A percentile compares a stretch with the other conserved stretches of the same genome.
Conservation (phyloP, 37 sponge, comb jelly and placozoan species). For the Axinella damicornis region DNA sequence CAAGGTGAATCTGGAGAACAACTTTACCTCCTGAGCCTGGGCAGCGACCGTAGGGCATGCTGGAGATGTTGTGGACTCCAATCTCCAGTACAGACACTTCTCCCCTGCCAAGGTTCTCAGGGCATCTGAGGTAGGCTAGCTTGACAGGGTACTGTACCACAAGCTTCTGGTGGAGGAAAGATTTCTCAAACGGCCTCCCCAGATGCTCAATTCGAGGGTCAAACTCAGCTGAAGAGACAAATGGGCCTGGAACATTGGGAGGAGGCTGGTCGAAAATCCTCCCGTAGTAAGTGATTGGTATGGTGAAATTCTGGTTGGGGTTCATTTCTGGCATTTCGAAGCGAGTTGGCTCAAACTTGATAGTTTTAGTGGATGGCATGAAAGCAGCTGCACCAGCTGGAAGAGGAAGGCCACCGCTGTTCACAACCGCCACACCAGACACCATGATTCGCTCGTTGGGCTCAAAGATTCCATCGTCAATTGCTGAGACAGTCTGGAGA, state of each 20-base stretch:
- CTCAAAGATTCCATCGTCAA: constrained; percentile 89
- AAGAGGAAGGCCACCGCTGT: constrained; percentile 75
- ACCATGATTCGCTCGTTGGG: constrained; percentile 82
- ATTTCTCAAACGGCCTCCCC: constrained; percentile 80
- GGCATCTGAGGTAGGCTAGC: constrained; percentile 56
- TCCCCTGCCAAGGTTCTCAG: constrained; percentile 76
- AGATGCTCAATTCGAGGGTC: constrained; percentile 68
- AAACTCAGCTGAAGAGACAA: constrained; percentile 73
- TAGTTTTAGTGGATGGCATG: constrained; percentile 66
- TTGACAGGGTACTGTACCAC: constrained; percentile 87
- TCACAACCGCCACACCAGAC: constrained; percentile 44
- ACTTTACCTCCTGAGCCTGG: constrained; percentile 78
- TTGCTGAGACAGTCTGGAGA: constrained; percentile 57
- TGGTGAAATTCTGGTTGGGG: constrained; percentile 44
- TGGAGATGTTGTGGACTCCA: constrained; percentile 80
- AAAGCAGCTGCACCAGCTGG: constrained; percentile 61
- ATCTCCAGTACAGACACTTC: constrained; percentile 77
- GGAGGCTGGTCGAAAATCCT: constrained; percentile 87
- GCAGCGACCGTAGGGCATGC: constrained; percentile 69
- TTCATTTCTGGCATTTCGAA: constrained; percentile 64
- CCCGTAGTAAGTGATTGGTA: constrained; percentile 74
- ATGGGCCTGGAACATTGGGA: constrained; percentile 83
- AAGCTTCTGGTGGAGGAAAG: constrained; percentile 60
- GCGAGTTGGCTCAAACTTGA: constrained; percentile 73
- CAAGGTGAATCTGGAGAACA: constrained; percentile 68